Evolutionary conservation across 1,140 invertebrate genomes (phyloP), one percentile per base, ranked within the genome.

Genomic region (Aphaenogaster floridana): DNA sequence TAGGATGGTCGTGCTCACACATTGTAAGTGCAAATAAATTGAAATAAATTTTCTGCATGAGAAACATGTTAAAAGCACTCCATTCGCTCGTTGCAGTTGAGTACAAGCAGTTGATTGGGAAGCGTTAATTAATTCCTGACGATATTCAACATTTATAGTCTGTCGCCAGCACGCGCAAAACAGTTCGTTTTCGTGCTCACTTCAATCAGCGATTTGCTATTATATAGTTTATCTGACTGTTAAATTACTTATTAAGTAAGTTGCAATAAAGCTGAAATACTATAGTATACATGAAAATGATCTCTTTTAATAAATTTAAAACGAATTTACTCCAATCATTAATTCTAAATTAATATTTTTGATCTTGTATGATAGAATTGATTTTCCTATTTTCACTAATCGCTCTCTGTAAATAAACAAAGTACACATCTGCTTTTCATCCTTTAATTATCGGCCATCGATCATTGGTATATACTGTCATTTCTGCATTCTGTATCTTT

Each of bases 21-120:
- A 81, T 85, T 87, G 88, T 88, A 89, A 92, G 87, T 87, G 90
- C 91, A 93, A 93, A 93, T 90, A 93, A 91, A 89, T 86, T 84
- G 86, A 87, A 80, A 80, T 66, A 89, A 90, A 92, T 92, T 91
- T 93, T 92, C 84, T 74, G 88, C 88, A 91, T 88, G 88, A 90
- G 85, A 59, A 91, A 52, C 74, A 72, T 64, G 76, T 59, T 69
- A 91, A 90, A 91, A 88, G 81, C 83, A 63, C 45, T n/a, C 50
- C 21, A 45, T 52, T 81, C 59, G 85, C 36, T 83, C 48, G 77
- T 74, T 87, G 39, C 50, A 50, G 21, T 79, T 28, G 57, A 66
- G 64, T 28, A 28, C 89, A 71, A 88, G 84, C 48, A 50, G 69
- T 71, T 81, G 86, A 90, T 90, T 85, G 89, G 79, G 72, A 87